Evolutionary conservation across 2,888 invertebrate species (phyloP), one percentile per base, ranked within the genome.

Genomic region (Macrophya annulata): DNA sequence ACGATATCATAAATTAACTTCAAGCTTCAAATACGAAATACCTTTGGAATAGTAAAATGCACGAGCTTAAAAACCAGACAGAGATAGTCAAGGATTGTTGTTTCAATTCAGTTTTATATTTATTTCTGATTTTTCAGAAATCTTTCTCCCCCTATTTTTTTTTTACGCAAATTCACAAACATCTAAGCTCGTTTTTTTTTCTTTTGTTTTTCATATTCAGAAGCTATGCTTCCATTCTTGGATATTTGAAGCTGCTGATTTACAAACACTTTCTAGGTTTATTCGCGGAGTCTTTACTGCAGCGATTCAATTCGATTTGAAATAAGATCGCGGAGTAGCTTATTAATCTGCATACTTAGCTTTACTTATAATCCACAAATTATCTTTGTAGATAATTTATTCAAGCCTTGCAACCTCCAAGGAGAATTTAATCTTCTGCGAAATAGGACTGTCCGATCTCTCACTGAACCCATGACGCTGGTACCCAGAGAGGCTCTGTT

Each of bases 401-500:
- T 48, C 76, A 25, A 48, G n/a, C 48, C 48, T 72, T 43, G 10
- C 40, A 48, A 17, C 15, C 48, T 21, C 12, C 45, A 15, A 15
- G 40, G 45, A 25, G 48, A 15, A 21, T 48, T 48, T 25, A n/a
- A 76, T 48, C 59, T 55, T 55, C 37, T 79, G 55, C 31, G 37
- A 59, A 21, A 15, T n/a, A 25, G 59, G 59, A 55, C 40, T 59
- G 3, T n/a, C 40, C n/a, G 55, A 77, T 85, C 51, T 40, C 88
- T 94, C 96, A 98, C 95, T 98, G 98, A 89, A 98, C 97, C 99
- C 99, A 99, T 9, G 97, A 97, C 62, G 98, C 97, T 48, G 99
- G 99, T 62, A 99, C 99, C 99, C 99, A 99, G 21, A 98, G 95
- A 0, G 99, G 98, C 92, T 99, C 98, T 0, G 97, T 97, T 94